Base-by-base conservation (phyloP, 1,140 invertebrate genomes). In the Hermetia illucens region DNA sequence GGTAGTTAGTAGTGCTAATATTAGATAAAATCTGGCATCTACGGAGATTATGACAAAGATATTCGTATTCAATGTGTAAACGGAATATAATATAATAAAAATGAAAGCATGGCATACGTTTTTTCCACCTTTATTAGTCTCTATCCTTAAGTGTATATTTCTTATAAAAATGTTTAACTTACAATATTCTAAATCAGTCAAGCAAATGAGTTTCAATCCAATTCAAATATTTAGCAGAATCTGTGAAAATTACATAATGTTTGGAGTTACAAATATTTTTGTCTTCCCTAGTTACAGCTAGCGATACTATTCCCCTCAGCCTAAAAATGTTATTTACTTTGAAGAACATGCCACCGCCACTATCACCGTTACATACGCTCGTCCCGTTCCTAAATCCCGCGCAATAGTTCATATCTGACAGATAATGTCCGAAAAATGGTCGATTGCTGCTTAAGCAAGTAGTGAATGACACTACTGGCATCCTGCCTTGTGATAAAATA, bases 241-340 rank as follows among this genome's bases (percentile, higher is more conserved):
- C 72, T 1, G 79, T 72, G 42, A 83, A 85, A 9, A 83, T 69
- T 2, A 73, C 80, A 0, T 80, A 77, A 53, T 69, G 71, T 20
- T 66, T 70, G 16, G 61, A 58, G 44, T 65, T 32, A 16, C 30
- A 32, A 13, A 6, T 5, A 32, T 9, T 17, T 5, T 6, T 63
- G 1, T 76, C 79, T 48, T 79, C 83, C 0, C 68, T 59, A 0
- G 68, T 65, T 0, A 73, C 70, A 2, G 83, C 84, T 53, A 81
- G 80, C 0, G 78, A 81, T 0, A 81, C 77, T 12, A 40, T 27
- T 17, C 39, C 39, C 5, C 32, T n/a, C 6, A 40, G 15, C 25
- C 19, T 12, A 16, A 13, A 40, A 20, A 5, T 2, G 5, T 17
- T 2, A 13, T 29, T 21, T 20, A 10, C 9, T 22, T 25, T 5